Conservation (phyloP, 2,113 vertebrate species). For the Ailuropoda melanoleuca region DNA sequence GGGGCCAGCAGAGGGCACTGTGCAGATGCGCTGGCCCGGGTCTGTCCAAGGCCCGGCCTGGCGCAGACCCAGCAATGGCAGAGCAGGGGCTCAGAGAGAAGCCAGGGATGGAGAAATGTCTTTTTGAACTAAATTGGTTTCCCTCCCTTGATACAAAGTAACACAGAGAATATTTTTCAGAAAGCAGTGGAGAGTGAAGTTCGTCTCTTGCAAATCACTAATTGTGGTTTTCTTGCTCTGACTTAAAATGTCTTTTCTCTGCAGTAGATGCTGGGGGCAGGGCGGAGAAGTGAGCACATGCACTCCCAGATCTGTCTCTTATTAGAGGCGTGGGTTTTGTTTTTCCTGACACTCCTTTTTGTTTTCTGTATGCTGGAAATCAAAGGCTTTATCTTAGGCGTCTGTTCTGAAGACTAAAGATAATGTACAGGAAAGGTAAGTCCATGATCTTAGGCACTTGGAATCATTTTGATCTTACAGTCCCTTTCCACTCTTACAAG, state of each 20-base stretch:
- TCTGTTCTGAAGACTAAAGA: not conserved
- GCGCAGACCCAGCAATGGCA: not conserved
- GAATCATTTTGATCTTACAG: not conserved
- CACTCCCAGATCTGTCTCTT: not conserved
- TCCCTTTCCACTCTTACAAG: not conserved
- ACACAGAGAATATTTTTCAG: not conserved
- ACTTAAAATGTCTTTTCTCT: not conserved
- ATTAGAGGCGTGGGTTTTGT: not conserved
- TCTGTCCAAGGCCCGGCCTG: rapidly evolving
- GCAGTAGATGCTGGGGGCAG: not conserved
- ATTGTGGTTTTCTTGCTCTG: not conserved
- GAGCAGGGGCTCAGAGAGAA: not conserved
- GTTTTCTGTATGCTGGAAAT: not conserved
- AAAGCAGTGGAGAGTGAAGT: not conserved
- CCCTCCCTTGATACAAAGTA: not conserved
- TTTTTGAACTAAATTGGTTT: not conserved
- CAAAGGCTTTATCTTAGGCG: not conserved
- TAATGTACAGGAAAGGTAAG: not conserved
- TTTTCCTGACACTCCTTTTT: not conserved
- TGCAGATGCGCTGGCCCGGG: not conserved
- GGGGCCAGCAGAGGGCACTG: slow-evolving; percentile 6
- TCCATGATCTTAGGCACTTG: not conserved
- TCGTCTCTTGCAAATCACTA: not conserved
- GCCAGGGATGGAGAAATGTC: not conserved
- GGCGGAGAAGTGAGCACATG: not conserved